A percentile compares a stretch with the other conserved stretches of the same genome.
These are phyloP conservation scores for Amphilophus citrinellus DNA, from an alignment of 2,113 vertebrate species.

Conservation along the genomic window DNA sequence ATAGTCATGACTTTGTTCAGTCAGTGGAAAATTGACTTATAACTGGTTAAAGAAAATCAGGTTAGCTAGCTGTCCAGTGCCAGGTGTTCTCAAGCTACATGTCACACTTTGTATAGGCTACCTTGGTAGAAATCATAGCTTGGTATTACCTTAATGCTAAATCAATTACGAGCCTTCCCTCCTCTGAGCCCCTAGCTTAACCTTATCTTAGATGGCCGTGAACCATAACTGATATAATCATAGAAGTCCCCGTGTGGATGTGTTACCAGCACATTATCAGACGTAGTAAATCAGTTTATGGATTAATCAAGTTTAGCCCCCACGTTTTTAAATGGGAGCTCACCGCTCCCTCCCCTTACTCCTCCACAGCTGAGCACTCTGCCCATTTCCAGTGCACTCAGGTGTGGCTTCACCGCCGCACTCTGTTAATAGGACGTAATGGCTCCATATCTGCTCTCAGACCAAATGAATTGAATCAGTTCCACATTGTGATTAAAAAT, in stretches of 20 bases:
- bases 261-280: conserved; percentile 77
- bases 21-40: not conserved
- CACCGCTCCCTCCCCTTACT: not conserved
- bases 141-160: conserved; percentile 56
- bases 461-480: conserved; percentile 77
- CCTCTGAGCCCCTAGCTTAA: conserved; percentile 60
- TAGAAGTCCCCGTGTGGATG: conserved; percentile 64
- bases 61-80: not conserved
- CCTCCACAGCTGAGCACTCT: conserved; percentile 45
- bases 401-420: conserved; percentile 74
- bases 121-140: conserved; percentile 40
- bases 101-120: conserved; percentile 49
- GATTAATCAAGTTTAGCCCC: conserved; percentile 79
- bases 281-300: conserved; percentile 78
- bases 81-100: conserved; percentile 19
- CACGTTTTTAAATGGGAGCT: conserved; percentile 45
- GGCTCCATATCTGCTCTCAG: conserved; percentile 69
- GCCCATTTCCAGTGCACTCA: conserved; percentile 71
- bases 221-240: conserved; percentile 80
- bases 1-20: not conserved
- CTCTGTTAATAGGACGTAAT: conserved; percentile 75
- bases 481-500: conserved; percentile 70
- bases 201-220: conserved; percentile 72
- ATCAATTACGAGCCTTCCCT: conserved; percentile 59
- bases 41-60: not conserved